Conservation (phyloP, 2,797 vertebrate genomes). For the Fundulus diaphanus region DNA sequence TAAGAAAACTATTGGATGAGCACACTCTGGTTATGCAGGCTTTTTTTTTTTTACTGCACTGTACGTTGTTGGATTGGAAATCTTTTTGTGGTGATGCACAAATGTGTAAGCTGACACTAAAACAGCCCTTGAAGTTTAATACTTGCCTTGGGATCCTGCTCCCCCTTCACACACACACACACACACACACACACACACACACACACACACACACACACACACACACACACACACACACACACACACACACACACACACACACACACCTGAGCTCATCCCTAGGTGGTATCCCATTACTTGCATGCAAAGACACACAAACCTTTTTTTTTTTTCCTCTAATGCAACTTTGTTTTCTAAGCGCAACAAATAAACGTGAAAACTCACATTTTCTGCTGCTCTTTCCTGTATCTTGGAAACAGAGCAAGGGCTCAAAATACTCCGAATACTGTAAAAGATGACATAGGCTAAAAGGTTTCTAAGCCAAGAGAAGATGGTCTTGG, state of each 20-base stretch:
- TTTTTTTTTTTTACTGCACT: neutral
- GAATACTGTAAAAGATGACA: conserved; percentile 29
- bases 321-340: conserved; percentile 41
- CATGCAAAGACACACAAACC: conserved; percentile 51
- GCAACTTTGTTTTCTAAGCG: conserved; percentile 57
- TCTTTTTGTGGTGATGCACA: conserved; percentile 62
- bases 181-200: conserved; percentile 50
- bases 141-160: conserved; percentile 77
- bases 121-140: conserved; percentile 82
- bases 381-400: conserved; percentile 61
- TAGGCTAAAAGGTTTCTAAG: conserved; percentile 15
- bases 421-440: conserved; percentile 49
- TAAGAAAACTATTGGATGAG: conserved; percentile 5
- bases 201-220: conserved; percentile 49
- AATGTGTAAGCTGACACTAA: conserved; percentile 78
- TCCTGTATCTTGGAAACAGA: conserved; percentile 47
- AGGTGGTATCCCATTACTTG: conserved; percentile 71
- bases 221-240: conserved; percentile 47
- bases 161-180: conserved; percentile 46
- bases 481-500: neutral
- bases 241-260: conserved; percentile 56
- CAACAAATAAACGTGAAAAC: conserved; percentile 67
- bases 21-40: conserved; percentile 38
- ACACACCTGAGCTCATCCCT: conserved; percentile 72
- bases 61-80: conserved; percentile 37